Evolutionary conservation across 1,140 invertebrate species (phyloP).

Genomic region (Achroia grisella): DNA sequence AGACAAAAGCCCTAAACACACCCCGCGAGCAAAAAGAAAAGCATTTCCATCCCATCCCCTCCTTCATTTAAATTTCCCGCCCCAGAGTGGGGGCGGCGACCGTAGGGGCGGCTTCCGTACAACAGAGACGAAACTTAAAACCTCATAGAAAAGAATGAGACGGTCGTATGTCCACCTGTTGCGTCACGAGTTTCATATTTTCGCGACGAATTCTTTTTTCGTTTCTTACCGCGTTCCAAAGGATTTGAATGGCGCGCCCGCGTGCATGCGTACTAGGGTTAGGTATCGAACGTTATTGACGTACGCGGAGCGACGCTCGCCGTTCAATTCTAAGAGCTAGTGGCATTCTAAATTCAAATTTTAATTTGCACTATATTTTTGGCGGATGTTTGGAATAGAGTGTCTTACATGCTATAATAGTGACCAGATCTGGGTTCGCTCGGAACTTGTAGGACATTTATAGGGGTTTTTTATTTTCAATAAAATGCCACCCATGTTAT

Average conservation of each 20-base stretch:
- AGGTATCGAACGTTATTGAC: slow-evolving; percentile 57
- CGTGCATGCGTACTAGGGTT: slow-evolving; percentile 60
- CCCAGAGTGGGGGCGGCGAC: slow-evolving; percentile 61
- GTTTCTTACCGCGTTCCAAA: slow-evolving; percentile 51
- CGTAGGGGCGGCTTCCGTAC: slow-evolving; percentile 60
- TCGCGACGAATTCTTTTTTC: slow-evolving; percentile 60
- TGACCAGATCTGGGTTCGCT: too few relatives aligned
- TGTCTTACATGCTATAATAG: too few relatives aligned
- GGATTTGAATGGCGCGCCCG: slow-evolving; percentile 49
- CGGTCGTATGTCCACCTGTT: slow-evolving; percentile 68
- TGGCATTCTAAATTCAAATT: slow-evolving; percentile 18
- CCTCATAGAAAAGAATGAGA: slow-evolving; percentile 68
- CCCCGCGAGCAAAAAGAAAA: slow-evolving; percentile 69
- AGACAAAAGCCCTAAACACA: slow-evolving; percentile 68
- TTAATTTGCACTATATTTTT: background rate
- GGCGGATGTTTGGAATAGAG: too few relatives aligned
- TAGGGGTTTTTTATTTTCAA: too few relatives aligned
- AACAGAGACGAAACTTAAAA: slow-evolving; percentile 59
- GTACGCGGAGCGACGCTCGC: slow-evolving; percentile 14
- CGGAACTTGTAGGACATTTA: too few relatives aligned
- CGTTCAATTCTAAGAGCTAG: slow-evolving; percentile 41
- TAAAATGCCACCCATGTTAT: too few relatives aligned
- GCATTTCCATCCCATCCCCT: slow-evolving; percentile 64
- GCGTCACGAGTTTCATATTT: slow-evolving; percentile 59
- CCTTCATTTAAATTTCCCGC: slow-evolving; percentile 66